Base-by-base conservation (phyloP, 2,113 vertebrate genomes). In the Oxyura jamaicensis region DNA sequence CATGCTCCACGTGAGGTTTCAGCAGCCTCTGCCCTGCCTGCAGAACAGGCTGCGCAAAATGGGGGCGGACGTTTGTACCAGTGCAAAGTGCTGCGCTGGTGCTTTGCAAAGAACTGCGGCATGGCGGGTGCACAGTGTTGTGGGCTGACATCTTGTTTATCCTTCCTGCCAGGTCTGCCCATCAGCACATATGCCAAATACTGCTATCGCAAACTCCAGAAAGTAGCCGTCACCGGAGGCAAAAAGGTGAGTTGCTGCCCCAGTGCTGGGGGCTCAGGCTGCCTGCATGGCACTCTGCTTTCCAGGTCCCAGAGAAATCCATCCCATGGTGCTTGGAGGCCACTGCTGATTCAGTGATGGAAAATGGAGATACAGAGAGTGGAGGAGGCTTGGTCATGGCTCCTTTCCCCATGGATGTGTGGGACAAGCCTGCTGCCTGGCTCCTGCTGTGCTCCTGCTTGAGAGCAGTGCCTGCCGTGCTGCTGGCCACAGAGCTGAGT, bases 101-200 rank as follows among this genome's bases (percentile, higher is more conserved):
- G 53, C 39, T 42, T 59, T 79, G 69, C 42, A 39, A 33, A 36
- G 53, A 72, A 28, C 75, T 80, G 44, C 6, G 2, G 10, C 4
- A 26, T 8, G 26, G 42, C 4, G 41, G 35, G 7, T 42, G 6
- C 17, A 1, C 1, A 1, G 26, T 0, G 0, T 68, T 69, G 15
- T 1, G 2, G 39, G 29, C 56, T 95, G 46, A 93, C 31, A 0
- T 0, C 75, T 79, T 2, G 0, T 88, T 66, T 83, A 60, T 97
- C 55, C 92, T 31, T 89, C 31, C 83, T 16, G 1, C 25, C 96
- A 99, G 99, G 98, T 81, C 97, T 99, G 68, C 98, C 99, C 13
- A 97, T 99, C 95, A 99, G 99, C 97, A 99, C 98, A 8, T 99
- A 99, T 0, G 98, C 98, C 81, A 99, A 98, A 63, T 99, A 99